A percentile compares a stretch with the other conserved stretches of the same genome.
Evolutionary conservation across 2,888 invertebrate species (phyloP).

Genomic region (Seira musarum): DNA sequence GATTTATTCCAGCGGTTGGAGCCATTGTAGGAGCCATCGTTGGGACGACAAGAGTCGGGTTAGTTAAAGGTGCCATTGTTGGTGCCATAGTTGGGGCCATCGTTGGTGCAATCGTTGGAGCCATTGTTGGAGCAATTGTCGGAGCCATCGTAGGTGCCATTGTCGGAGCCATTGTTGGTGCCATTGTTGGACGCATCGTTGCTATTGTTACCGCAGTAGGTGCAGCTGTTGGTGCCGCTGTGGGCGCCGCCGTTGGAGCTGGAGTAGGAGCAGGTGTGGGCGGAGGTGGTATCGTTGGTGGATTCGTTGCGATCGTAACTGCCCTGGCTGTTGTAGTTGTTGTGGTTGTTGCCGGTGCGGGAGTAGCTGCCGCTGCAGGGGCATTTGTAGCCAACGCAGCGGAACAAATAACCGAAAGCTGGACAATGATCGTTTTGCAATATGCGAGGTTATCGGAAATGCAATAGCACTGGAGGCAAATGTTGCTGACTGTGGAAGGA

Average conservation of each 20-base stretch:
- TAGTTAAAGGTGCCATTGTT: no score
- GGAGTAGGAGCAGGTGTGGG: background rate
- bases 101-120: no score
- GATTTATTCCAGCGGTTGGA: conserved; percentile 23
- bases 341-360: conserved; percentile 37
- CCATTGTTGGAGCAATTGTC: no score
- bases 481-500: conserved; percentile 48
- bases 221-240: background rate
- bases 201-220: background rate
- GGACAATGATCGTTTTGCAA: conserved; percentile 59
- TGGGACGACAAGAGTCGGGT: background rate
- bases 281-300: conserved; percentile 13
- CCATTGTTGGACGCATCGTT: no score
- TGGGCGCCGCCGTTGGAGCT: background rate
- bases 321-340: background rate
- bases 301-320: background rate
- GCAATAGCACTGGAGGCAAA: conserved; percentile 65
- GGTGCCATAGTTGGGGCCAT: no score
- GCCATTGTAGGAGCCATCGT: conserved; percentile 17
- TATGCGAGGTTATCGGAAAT: conserved; percentile 53
- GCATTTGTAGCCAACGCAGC: conserved; percentile 32
- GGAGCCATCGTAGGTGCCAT: no score
- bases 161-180: no score
- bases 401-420: conserved; percentile 49
- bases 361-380: conserved; percentile 13